Base-by-base conservation (phyloP, 2,113 vertebrate species). In the Nibea coibor region DNA sequence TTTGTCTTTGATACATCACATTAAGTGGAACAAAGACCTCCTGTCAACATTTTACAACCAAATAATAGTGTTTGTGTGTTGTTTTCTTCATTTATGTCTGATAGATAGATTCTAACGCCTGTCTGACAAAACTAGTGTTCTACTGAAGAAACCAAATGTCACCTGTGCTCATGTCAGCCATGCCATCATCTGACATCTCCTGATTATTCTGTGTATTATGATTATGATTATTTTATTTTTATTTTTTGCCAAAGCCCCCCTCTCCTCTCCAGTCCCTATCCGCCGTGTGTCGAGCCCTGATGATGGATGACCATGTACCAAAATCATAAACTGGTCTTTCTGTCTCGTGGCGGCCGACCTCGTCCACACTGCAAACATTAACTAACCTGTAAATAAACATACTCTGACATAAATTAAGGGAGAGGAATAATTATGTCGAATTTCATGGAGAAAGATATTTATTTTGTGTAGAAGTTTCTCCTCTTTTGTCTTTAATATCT, bases 331-430 rank as follows among this genome's bases (percentile, higher is more conserved):
- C 16, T 73, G 59, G 59, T 67, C 81, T 77, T 58, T 54, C 24
- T 69, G 70, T 77, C 47, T 78, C 26, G 35, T 75, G 39, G 67
- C 53, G 63, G 70, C 71, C 51, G 61, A 64, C 26, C 79, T 59
- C 39, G 77, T 92, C 75, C 81, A 86, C 85, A 84, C 83, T 86
- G 57, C 86, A 86, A 80, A 54, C 56, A 51, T 74, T 72, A 66
- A 75, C 47, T 80, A 82, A 83, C 83, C 56, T 95, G 94, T 95
- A 94, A 93, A 95, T 94, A 95, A 78, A 80, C 68, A 19, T 86
- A 53, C 10, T 91, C 75, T 88, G 64, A 74, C 70, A 84, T 87
- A 81, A 89, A 90, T 86, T 84, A 91, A 82, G 82, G 89, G 90
- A 88, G 90, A 84, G 87, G 83, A 80, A 45, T 77, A 76, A 83